Evolutionary conservation across 2,113 vertebrate species (phyloP).

Genomic region (Hemiscyllium ocellatum): DNA sequence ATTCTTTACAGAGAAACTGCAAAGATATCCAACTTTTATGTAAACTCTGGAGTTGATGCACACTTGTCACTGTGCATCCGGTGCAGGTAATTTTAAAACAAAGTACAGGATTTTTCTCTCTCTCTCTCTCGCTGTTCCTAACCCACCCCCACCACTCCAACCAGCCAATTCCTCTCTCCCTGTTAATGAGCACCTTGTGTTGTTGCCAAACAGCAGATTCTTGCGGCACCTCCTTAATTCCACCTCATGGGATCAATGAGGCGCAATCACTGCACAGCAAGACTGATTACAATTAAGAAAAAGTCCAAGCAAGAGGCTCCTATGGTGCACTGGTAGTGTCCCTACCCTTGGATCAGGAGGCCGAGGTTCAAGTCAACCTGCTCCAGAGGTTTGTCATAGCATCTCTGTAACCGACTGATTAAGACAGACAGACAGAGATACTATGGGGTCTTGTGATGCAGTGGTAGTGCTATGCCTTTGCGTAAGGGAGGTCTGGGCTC

Average conservation of each 20-base stretch:
- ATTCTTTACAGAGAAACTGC: not conserved
- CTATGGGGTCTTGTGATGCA: too few species aligned
- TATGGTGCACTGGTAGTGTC: too few species aligned
- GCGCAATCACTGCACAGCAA: not conserved
- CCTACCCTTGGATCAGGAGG: too few species aligned
- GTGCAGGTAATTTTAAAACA: not conserved
- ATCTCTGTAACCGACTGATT: too few species aligned
- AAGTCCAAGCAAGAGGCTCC: not conserved
- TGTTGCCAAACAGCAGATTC: not conserved
- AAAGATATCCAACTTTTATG: not conserved
- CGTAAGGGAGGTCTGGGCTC: too few species aligned
- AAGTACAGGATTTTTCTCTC: not conserved
- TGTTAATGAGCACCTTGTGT: not conserved
- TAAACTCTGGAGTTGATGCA: not conserved
- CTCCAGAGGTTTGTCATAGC: too few species aligned
- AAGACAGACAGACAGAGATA: too few species aligned
- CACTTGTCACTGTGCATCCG: not conserved
- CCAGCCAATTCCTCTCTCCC: not conserved
- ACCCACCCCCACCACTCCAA: not conserved
- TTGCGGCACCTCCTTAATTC: not conserved
- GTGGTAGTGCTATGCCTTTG: too few species aligned
- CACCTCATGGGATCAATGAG: not conserved
- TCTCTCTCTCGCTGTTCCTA: conserved; percentile 40
- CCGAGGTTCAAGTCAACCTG: too few species aligned
- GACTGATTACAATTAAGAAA: not conserved